A percentile compares a stretch with the other conserved stretches of the same genome.
Conservation (phyloP, 2,797 vertebrate genomes). For the Sebastiscus albofasciatus region DNA sequence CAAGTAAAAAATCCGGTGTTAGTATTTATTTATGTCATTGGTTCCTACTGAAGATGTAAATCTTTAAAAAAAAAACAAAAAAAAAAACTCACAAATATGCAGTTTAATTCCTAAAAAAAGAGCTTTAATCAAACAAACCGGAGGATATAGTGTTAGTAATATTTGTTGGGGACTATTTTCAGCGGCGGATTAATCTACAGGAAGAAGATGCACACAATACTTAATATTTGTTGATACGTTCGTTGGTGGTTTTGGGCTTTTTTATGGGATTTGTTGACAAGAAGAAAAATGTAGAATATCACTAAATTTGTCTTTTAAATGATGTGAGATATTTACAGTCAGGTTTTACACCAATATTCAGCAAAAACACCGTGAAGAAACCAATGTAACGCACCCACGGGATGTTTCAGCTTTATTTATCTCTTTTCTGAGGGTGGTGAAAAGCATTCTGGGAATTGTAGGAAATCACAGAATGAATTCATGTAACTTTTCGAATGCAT, state of each 20-base stretch:
- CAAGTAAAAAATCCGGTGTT: too few species aligned
- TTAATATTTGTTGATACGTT: neutral
- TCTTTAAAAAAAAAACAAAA: neutral
- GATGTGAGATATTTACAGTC: neutral
- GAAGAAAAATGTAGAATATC: neutral
- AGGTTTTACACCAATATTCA: neutral
- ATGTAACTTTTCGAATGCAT: neutral
- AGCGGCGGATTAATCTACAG: neutral
- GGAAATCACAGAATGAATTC: neutral
- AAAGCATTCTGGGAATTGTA: conserved; percentile 36
- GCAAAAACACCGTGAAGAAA: too few species aligned
- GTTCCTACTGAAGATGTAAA: neutral
- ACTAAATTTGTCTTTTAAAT: neutral
- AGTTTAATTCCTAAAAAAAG: too few species aligned
- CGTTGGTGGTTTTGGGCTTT: neutral
- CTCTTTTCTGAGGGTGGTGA: neutral
- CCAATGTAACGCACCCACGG: neutral
- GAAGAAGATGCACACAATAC: neutral
- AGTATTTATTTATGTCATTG: too few species aligned
- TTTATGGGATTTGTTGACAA: neutral
- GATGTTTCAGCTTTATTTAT: neutral
- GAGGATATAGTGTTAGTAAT: neutral
- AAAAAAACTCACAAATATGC: neutral
- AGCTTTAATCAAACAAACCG: too few species aligned
- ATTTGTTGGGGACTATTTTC: neutral